phyloP scores from a whole-genome alignment of 2,797 vertebrate species.

The Poeciliopsis paucimaculata region DNA sequence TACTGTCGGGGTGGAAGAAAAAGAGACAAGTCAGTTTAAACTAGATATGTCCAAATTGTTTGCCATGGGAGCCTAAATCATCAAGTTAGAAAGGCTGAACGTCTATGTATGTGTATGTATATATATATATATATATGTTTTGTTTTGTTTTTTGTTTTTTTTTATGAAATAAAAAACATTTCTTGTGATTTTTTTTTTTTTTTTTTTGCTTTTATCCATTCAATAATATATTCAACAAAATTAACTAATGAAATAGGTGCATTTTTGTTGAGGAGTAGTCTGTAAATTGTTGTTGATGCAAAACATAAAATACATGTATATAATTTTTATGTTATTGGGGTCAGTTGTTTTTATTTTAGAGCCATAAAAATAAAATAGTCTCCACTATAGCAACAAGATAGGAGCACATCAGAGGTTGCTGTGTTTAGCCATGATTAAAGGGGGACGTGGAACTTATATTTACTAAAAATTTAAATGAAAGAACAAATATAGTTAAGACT shows the following conservation, averaged over 20 bases:
- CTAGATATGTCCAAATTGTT: not conserved
- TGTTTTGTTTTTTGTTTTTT: too few relatives aligned
- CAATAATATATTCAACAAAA: not conserved
- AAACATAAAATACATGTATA: not conserved
- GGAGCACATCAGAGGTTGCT: too few relatives aligned
- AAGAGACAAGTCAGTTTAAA: not conserved
- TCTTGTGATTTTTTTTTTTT: not conserved
- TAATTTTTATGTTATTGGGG: not conserved
- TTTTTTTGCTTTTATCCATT: not conserved
- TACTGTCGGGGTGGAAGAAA: slow-evolving; percentile 58
- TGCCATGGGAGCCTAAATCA: not conserved
- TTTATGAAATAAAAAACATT: too few relatives aligned
- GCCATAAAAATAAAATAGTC: not conserved
- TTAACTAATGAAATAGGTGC: too few relatives aligned
- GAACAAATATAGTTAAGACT: too few relatives aligned
- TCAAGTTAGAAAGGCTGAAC: not conserved
- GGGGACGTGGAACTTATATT: too few relatives aligned
- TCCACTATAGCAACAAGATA: too few relatives aligned
- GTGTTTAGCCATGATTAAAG: too few relatives aligned
- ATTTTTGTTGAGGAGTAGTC: not conserved
- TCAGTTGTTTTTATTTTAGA: not conserved
- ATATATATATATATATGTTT: too few relatives aligned
- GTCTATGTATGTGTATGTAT: not conserved
- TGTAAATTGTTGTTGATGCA: not conserved
- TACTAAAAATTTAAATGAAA: too few relatives aligned